Percentiles rank a stretch among this genome's conserved stretches.
Evolutionary conservation across 2,797 vertebrate species (phyloP).

Genomic region (Acanthornis magna): DNA sequence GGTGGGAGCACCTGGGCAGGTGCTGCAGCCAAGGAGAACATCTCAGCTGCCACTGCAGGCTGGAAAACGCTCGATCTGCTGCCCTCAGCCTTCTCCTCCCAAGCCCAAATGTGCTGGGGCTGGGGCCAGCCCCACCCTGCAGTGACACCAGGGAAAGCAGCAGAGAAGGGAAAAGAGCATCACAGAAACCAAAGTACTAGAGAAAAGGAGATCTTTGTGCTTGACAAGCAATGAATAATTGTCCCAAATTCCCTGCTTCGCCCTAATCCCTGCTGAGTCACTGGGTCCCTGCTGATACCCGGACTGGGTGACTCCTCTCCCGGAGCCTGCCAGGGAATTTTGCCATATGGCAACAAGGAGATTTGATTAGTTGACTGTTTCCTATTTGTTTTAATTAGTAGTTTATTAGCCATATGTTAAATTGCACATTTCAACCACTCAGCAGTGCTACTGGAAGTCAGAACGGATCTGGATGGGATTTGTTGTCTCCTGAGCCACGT

Average conservation of each 20-base stretch:
- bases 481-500: background rate
- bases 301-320: conserved; percentile 27
- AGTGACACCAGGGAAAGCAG: fast-evolving
- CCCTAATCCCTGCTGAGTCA: conserved; percentile 13
- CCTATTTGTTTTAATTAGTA: conserved; percentile 63
- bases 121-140: background rate
- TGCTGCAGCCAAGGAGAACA: fast-evolving
- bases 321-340: conserved; percentile 25
- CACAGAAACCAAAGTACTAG: background rate
- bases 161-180: background rate
- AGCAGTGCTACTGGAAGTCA: background rate
- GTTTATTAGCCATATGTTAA: conserved; percentile 62
- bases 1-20: background rate
- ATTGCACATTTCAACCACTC: conserved; percentile 43
- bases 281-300: background rate
- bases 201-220: background rate
- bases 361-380: conserved; percentile 62
- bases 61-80: fast-evolving
- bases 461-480: background rate
- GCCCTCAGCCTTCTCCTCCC: background rate
- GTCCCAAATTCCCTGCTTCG: background rate
- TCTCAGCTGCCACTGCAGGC: background rate
- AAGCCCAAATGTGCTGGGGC: background rate
- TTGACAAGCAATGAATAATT: background rate
- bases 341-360: conserved; percentile 51